Evolutionary conservation across 35 echinoderm and acorn worm genomes (phyloP).

Genomic region (Antedon bifida): DNA sequence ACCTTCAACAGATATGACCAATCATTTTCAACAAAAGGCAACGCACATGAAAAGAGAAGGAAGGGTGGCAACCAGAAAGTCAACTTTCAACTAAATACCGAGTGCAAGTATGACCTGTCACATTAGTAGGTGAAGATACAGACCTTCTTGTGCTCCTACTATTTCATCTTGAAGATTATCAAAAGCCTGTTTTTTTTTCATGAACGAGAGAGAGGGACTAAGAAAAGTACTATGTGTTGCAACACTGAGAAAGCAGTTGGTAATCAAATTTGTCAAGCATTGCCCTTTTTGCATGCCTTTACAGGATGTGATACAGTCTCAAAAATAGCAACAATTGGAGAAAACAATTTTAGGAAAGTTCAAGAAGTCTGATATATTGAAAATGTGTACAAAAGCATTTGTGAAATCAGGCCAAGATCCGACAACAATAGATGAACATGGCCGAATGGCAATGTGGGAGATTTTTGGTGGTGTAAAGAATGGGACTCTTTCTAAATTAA

Average conservation of each 20-base stretch:
- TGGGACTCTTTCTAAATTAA: background rate
- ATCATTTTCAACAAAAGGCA: background rate
- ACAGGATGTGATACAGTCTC: slow-evolving; percentile 48
- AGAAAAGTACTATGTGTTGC: background rate
- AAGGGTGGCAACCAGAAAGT: background rate
- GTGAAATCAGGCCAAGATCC: background rate
- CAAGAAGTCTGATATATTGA: background rate
- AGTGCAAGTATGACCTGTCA: background rate
- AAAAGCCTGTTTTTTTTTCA: background rate
- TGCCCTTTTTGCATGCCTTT: slow-evolving; percentile 41
- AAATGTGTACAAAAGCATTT: background rate
- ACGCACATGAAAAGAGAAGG: background rate
- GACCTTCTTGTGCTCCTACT: background rate
- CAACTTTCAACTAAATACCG: background rate
- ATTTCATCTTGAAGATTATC: background rate
- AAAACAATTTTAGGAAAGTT: slow-evolving; percentile 33
- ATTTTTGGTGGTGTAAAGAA: background rate
- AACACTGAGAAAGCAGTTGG: background rate
- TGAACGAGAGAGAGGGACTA: background rate
- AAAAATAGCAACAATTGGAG: slow-evolving; percentile 43
- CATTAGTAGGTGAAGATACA: background rate
- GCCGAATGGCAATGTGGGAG: background rate
- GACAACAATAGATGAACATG: background rate
- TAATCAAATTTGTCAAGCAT: background rate
- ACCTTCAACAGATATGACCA: slow-evolving; percentile 8